Conservation (phyloP, 1,140 invertebrate genomes). For the Campoletis sonorensis region DNA sequence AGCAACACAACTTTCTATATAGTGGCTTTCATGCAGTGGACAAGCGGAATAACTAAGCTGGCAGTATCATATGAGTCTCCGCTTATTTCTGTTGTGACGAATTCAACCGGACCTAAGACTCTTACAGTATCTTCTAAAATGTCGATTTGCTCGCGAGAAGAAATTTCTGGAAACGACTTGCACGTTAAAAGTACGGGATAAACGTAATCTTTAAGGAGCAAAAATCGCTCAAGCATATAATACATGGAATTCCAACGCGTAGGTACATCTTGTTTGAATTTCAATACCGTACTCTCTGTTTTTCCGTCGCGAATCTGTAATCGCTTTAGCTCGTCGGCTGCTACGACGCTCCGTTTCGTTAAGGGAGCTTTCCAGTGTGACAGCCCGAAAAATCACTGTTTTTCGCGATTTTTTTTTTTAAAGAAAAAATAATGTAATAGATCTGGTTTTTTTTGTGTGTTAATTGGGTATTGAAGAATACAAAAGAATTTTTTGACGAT, state of each 20-base stretch:
- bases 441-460: too few species aligned
- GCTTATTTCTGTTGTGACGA: slow-evolving; percentile 69
- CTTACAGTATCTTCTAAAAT: slow-evolving; percentile 58
- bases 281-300: slow-evolving; percentile 34
- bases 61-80: slow-evolving; percentile 69
- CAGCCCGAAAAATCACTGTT: too few species aligned
- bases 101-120: slow-evolving; percentile 66
- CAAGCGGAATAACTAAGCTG: slow-evolving; percentile 68
- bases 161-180: slow-evolving; percentile 45
- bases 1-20: slow-evolving; percentile 57
- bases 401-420: too few species aligned
- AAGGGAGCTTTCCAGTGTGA: too few species aligned
- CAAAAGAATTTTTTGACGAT: too few species aligned
- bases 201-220: slow-evolving; percentile 58
- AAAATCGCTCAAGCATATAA: slow-evolving; percentile 64
- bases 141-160: slow-evolving; percentile 55
- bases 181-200: slow-evolving; percentile 64
- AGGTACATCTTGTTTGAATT: slow-evolving; percentile 56
- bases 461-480: too few species aligned
- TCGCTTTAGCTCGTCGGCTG: slow-evolving; percentile 50
- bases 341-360: slow-evolving; percentile 47
- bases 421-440: too few species aligned
- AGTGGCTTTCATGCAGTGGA: slow-evolving; percentile 67
- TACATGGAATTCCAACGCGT: slow-evolving; percentile 68
- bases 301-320: slow-evolving; percentile 37